These are phyloP conservation scores for Cephalophus harveyi DNA, from an alignment of 2,113 vertebrate species.

Conservation along the genomic window DNA sequence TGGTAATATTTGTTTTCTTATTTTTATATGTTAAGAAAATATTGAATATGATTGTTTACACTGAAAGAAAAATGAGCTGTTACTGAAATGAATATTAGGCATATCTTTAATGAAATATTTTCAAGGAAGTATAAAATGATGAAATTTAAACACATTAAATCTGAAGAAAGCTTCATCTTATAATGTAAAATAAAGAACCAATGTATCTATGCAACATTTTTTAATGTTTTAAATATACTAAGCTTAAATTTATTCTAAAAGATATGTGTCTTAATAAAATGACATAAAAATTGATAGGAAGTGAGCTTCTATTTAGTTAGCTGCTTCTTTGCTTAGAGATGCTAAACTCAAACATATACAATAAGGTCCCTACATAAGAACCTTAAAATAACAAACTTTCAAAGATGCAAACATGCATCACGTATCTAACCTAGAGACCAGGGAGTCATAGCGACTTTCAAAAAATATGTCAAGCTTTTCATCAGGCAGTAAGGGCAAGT, in stretches of 20 bases:
- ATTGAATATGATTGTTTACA: neutral
- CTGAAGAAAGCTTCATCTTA: neutral
- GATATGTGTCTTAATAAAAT: neutral
- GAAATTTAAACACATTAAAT: neutral
- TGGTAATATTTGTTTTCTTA: neutral
- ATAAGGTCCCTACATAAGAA: neutral
- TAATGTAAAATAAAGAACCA: neutral
- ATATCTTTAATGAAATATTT: neutral
- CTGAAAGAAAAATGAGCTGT: neutral
- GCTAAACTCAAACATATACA: neutral
- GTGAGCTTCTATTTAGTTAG: neutral
- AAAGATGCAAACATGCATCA: neutral
- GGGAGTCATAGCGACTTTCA: neutral
- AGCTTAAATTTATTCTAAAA: neutral
- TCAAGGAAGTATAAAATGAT: neutral
- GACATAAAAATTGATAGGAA: neutral
- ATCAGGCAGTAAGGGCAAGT: neutral
- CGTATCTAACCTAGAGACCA: neutral
- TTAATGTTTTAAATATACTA: neutral
- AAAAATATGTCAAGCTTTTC: neutral
- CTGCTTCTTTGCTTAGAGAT: neutral
- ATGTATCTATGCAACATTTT: neutral
- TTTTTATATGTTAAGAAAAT: neutral
- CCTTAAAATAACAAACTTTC: neutral
- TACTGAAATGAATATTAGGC: neutral